Conservation (phyloP, 2,888 invertebrate genomes). For the Cheilosia grossa region DNA sequence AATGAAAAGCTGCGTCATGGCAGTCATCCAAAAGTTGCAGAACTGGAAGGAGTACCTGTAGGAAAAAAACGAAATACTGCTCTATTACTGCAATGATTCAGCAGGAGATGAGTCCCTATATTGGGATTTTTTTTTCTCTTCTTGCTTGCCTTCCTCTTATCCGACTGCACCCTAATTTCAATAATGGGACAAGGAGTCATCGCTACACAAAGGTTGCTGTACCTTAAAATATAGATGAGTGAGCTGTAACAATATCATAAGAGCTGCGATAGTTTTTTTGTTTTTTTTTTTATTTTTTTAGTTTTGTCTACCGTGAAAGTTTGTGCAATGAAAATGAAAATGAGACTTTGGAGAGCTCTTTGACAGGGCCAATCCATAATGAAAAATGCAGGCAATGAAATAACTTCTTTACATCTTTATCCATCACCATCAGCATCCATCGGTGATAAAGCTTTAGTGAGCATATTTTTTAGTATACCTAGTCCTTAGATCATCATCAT, state of each 20-base stretch:
- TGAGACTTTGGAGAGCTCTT: slow-evolving; percentile 52
- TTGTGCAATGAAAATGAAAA: slow-evolving; percentile 64
- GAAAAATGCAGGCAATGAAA: slow-evolving; percentile 70
- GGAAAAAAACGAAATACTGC: slow-evolving; percentile 41
- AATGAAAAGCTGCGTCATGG: slow-evolving; percentile 70
- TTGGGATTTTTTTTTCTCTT: slow-evolving; percentile 1
- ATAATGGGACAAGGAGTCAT: slow-evolving; percentile 72
- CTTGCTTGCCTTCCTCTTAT: slow-evolving; percentile 32
- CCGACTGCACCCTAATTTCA: slow-evolving; percentile 73
- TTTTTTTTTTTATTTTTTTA: slow-evolving; percentile 5
- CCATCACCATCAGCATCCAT: slow-evolving; percentile 26
- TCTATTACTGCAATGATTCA: slow-evolving; percentile 75
- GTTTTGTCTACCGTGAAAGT: slow-evolving; percentile 11
- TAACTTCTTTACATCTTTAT: slow-evolving; percentile 62
- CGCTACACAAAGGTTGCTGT: slow-evolving; percentile 64
- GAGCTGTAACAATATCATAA: slow-evolving; percentile 67
- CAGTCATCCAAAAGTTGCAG: slow-evolving; percentile 62
- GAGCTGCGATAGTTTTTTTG: slow-evolving; percentile 63
- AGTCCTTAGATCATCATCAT: slow-evolving; percentile 36
- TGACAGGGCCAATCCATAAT: slow-evolving; percentile 73
- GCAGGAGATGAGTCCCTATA: slow-evolving; percentile 68
- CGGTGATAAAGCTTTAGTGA: slow-evolving; percentile 68
- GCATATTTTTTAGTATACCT: slow-evolving; percentile 27
- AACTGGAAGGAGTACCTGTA: slow-evolving; percentile 25
- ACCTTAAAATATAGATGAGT: slow-evolving; percentile 48